Evolutionary conservation across 2,113 vertebrate species (phyloP).

Genomic region (Dromiciops gliroides): DNA sequence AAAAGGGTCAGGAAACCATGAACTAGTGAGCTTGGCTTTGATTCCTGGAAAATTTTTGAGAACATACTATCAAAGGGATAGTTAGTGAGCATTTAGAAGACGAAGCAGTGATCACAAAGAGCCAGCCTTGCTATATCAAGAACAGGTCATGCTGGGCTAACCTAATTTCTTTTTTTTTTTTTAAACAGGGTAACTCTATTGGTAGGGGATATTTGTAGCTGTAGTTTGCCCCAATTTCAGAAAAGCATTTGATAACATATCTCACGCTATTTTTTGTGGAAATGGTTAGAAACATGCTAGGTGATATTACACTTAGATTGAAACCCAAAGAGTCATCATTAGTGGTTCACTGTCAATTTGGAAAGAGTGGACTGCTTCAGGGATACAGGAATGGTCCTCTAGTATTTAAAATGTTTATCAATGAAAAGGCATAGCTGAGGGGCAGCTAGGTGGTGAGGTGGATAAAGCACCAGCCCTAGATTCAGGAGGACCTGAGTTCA

Average conservation of each 20-base stretch:
- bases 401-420: neutral
- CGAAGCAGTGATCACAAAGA: neutral
- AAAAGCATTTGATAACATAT: neutral
- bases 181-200: neutral
- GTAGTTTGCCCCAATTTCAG: neutral
- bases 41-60: too few relatives aligned
- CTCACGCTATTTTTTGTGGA: neutral
- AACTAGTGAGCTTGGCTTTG: too few relatives aligned
- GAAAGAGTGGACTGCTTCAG: neutral
- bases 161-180: neutral
- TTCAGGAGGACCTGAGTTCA: too few relatives aligned
- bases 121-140: neutral
- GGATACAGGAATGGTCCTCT: neutral
- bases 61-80: neutral
- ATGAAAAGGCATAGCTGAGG: neutral
- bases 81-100: neutral
- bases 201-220: neutral
- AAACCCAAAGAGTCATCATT: neutral
- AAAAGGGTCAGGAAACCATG: too few relatives aligned
- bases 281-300: neutral
- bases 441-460: too few relatives aligned
- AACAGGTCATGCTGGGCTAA: neutral
- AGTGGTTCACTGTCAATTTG: neutral
- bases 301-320: neutral
- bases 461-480: too few relatives aligned